Conservation (phyloP, 2,797 vertebrate genomes). For the Onychomys torridus region DNA sequence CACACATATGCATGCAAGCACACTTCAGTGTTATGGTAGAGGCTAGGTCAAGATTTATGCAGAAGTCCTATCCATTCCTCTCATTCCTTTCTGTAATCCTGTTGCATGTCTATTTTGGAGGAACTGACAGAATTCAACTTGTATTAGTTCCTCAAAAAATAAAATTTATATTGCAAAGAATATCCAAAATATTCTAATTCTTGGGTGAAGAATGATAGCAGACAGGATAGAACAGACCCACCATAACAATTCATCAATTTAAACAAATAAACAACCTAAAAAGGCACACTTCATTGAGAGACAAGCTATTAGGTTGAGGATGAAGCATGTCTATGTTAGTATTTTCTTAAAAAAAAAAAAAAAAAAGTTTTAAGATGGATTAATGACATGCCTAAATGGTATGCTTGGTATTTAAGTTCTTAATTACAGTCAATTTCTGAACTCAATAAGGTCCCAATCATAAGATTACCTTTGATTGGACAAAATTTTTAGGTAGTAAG, state of each 20-base stretch:
- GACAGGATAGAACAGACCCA: neutral
- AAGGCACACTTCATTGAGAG: neutral
- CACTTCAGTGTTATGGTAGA: neutral
- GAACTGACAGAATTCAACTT: neutral
- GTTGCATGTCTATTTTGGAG: neutral
- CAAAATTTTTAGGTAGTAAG: conserved; percentile 78
- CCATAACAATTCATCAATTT: neutral
- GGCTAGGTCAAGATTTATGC: neutral
- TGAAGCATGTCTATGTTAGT: neutral
- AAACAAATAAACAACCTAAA: neutral
- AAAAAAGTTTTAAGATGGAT: neutral
- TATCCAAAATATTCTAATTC: conserved; percentile 11
- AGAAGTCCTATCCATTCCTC: neutral
- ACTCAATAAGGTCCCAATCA: conserved; percentile 52
- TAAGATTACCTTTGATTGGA: conserved; percentile 55
- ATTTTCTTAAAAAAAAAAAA: neutral
- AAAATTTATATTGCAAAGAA: conserved; percentile 47
- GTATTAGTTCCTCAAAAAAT: conserved; percentile 16
- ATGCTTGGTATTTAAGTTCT: neutral
- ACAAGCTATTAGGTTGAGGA: neutral
- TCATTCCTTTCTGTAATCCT: neutral
- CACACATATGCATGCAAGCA: neutral
- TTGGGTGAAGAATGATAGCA: neutral
- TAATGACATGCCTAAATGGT: conserved; percentile 44
- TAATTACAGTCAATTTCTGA: conserved; percentile 50